A percentile compares a stretch with the other conserved stretches of the same genome.
Conservation (phyloP, 2,888 invertebrate species). For the Machimus atricapillus region DNA sequence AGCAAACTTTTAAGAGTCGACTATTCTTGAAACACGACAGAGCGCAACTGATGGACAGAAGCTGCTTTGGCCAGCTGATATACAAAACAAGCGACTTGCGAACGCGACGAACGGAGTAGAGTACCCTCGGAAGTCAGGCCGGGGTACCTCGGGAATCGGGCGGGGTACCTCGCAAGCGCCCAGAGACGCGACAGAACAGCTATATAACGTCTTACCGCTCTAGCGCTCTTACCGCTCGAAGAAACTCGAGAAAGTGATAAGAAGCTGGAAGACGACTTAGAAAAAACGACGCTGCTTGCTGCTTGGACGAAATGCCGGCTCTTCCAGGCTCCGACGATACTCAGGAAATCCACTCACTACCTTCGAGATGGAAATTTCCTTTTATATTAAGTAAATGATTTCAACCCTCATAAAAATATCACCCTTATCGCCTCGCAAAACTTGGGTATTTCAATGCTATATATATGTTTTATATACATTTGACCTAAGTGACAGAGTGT, state of each 20-base stretch:
- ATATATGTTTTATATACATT: neutral
- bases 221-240: neutral
- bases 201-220: neutral
- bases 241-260: neutral
- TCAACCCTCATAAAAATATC: neutral
- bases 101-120: neutral
- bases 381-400: neutral
- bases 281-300: neutral
- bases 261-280: neutral
- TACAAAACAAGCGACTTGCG: neutral
- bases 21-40: neutral
- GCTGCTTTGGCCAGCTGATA: neutral
- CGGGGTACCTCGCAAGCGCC: no score
- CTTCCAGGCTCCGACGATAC: neutral
- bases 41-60: neutral
- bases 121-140: neutral
- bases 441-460: neutral
- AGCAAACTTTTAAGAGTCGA: neutral
- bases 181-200: neutral
- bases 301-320: neutral
- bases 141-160: neutral
- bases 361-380: neutral
- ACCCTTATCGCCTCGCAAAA: neutral
- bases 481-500: neutral
- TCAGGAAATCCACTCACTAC: neutral